These are phyloP conservation scores for Centroberyx gerrardi DNA, from an alignment of 2,797 vertebrate species.

Conservation along the genomic window DNA sequence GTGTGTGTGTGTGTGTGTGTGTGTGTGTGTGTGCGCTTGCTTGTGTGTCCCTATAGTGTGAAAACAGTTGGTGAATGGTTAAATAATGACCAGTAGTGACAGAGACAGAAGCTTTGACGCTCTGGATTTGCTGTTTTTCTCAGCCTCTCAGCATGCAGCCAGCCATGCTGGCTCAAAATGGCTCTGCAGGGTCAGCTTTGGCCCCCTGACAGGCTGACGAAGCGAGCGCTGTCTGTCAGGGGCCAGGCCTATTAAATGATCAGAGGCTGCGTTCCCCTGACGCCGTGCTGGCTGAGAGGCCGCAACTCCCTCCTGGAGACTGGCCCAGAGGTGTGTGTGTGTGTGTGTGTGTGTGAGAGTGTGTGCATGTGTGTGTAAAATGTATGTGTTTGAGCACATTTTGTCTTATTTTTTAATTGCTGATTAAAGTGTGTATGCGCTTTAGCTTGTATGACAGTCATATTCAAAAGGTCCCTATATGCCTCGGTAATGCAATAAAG, in stretches of 20 bases:
- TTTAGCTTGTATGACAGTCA: background rate
- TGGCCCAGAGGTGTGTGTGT: slow-evolving; percentile 38
- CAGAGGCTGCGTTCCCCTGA: slow-evolving; percentile 72
- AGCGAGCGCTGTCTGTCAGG: slow-evolving; percentile 66
- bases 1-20: background rate
- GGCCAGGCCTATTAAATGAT: slow-evolving; percentile 79
- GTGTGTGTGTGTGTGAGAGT: slow-evolving; percentile 58
- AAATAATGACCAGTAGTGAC: slow-evolving; percentile 62
- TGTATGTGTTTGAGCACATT: slow-evolving; percentile 35
- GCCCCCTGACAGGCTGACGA: slow-evolving; percentile 77
- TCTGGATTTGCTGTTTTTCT: slow-evolving; percentile 53
- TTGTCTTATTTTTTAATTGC: slow-evolving; percentile 32
- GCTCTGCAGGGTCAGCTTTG: slow-evolving; percentile 71
- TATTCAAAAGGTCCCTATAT: background rate
- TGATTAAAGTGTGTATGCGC: slow-evolving; percentile 6
- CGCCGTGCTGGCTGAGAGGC: slow-evolving; percentile 66
- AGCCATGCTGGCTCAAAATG: slow-evolving; percentile 55
- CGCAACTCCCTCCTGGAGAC: slow-evolving; percentile 62
- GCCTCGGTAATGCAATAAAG: slow-evolving; percentile 22
- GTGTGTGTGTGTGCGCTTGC: slow-evolving; percentile 3
- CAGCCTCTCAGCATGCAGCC: slow-evolving; percentile 58
- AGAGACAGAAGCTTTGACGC: slow-evolving; percentile 51
- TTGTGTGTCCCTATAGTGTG: slow-evolving; percentile 16
- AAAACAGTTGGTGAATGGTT: slow-evolving; percentile 47
- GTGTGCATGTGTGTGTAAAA: slow-evolving; percentile 50